Evolutionary conservation across 2,113 vertebrate species (phyloP), one percentile per base, ranked within the genome.

Genomic region (Centropus bengalensis): DNA sequence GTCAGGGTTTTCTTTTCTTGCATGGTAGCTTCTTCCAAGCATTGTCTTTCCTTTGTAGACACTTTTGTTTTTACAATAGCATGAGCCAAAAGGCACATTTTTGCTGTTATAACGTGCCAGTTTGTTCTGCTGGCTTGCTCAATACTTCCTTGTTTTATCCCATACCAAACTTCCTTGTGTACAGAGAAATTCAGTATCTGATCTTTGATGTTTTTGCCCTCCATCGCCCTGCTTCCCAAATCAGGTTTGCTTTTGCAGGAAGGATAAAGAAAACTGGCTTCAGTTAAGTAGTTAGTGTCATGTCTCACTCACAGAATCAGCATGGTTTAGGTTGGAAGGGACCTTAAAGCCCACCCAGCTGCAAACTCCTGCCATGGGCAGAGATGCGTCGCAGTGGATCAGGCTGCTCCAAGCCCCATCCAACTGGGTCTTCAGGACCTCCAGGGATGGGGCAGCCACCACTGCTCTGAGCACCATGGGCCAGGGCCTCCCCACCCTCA

Each of bases 1-100:
- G 19, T 1, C 67, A 24, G 21, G 36, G 3, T 14, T 44, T 58
- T 14, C 33, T 22, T 23, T 54, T 62, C 63, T 59, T 26, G 1
- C 14, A 0, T 1, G 26, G 28, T 1, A 14, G 7, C 2, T 33
- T 14, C n/a, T 49, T 40, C 30, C 30, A 62, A n/a, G 47, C 28
- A 22, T 14, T 14, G 0, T 19, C 54, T 28, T 21, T 1, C 45
- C 27, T 33, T 49, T 28, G 23, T 13, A 28, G 23, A 2, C 21
- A 5, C 12, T 8, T 63, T 6, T 52, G 20, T 67, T 75, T 60
- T 33, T 20, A 40, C 12, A 23, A 2, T 1, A 5, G 5, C 0
- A 7, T 7, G 4, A n/a, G 23, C 24, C 27, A 5, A 42, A 14
- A 60, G 45, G 12, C 23, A 6, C 16, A 36, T 40, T 14, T 27